phyloP scores from a whole-genome alignment of 1,140 invertebrate genomes.

The Brachionus plicatilis region DNA sequence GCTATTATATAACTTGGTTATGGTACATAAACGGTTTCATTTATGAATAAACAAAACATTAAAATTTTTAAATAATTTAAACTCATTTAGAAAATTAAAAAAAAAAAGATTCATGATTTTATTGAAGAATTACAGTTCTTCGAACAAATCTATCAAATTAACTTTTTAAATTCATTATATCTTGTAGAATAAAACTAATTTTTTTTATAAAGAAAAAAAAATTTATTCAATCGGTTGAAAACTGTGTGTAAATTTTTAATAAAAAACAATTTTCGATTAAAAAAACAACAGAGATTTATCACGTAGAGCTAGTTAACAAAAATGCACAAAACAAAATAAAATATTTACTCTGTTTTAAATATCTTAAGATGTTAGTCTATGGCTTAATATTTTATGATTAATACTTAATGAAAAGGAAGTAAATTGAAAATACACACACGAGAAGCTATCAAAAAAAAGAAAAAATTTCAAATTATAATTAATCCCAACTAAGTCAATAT shows the following conservation, averaged over 20 bases:
- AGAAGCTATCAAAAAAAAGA: background rate
- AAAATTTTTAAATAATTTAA: too few relatives aligned
- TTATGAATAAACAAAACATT: too few relatives aligned
- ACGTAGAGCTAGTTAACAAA: background rate
- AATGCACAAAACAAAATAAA: background rate
- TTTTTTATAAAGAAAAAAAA: background rate
- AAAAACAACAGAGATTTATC: background rate
- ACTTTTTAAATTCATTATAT: background rate
- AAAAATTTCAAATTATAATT: background rate
- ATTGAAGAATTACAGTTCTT: too few relatives aligned
- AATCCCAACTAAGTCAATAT: conserved; percentile 17
- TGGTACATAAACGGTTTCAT: too few relatives aligned
- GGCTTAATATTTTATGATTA: background rate
- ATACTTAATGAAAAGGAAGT: conserved; percentile 17
- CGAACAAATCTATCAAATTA: background rate
- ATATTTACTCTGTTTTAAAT: background rate
- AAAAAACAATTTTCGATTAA: background rate
- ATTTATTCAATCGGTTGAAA: background rate
- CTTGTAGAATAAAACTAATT: background rate
- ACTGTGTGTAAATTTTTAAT: background rate
- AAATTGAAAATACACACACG: background rate
- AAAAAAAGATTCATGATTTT: too few relatives aligned
- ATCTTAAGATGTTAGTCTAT: background rate
- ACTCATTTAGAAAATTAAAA: background rate
- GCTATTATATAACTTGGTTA: too few relatives aligned